Conservation (phyloP, 2,888 invertebrate species). For the Anoplius nigerrimus region DNA sequence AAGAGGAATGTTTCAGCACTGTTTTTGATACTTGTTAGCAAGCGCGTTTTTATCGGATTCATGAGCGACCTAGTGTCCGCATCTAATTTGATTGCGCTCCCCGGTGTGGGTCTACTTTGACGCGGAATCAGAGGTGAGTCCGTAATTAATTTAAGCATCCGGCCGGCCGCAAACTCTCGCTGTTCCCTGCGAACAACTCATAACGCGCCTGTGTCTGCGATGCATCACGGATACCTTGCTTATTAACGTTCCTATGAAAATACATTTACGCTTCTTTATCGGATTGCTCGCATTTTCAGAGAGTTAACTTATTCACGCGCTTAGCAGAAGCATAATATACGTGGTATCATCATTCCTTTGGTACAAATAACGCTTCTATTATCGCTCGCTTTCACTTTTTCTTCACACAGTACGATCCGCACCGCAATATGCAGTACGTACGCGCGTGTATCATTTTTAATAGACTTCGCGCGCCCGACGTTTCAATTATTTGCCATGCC, state of each 20-base stretch:
- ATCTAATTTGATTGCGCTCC: constrained; percentile 50
- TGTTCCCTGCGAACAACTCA: constrained; percentile 25
- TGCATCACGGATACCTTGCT: not conserved
- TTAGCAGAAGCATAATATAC: not conserved
- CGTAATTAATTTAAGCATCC: constrained; percentile 55
- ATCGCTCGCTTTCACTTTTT: too few relatives aligned
- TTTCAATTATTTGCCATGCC: constrained; percentile 17
- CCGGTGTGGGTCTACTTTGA: constrained; percentile 33
- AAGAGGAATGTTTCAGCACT: too few relatives aligned
- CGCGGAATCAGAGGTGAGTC: constrained; percentile 42
- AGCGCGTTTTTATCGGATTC: constrained; percentile 23
- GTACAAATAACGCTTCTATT: not conserved
- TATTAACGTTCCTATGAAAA: not conserved
- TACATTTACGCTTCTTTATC: too few relatives aligned
- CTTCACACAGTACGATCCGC: too few relatives aligned
- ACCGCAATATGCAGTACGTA: not conserved
- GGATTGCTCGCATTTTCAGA: too few relatives aligned
- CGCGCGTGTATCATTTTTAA: not conserved
- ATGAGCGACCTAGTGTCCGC: constrained; percentile 28
- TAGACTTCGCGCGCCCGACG: too few relatives aligned
- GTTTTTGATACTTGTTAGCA: constrained; percentile 8
- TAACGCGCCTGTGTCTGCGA: constrained; percentile 9
- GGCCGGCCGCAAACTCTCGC: constrained; percentile 29
- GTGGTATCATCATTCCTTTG: not conserved
- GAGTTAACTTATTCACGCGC: too few relatives aligned